Base-by-base conservation (phyloP, 2,888 invertebrate species). In the Allolobophora icterica region DNA sequence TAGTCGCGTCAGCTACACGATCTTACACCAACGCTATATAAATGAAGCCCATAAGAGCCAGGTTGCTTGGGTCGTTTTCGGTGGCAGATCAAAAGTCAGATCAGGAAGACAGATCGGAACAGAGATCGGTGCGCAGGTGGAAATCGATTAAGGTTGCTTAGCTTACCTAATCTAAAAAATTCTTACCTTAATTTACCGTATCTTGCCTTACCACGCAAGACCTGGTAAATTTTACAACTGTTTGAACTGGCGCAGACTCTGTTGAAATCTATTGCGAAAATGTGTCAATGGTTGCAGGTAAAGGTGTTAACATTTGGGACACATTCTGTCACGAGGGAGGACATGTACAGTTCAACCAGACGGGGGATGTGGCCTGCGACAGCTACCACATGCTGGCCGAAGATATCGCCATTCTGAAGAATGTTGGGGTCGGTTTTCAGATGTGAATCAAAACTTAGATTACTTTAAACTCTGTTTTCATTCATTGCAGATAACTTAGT, bases 251-350 rank as follows among this genome's bases (percentile, higher is more conserved):
- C 24, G 52, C 21, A 52, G 52, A 52, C 21, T 52, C 52, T n/a
- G 52, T 52, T 52, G 24, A 17, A 52, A 52, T 52, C 52, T 52
- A 52, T 24, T n/a, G 8, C 1, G 71, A 52, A 52, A 42, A 38
- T 38, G 45, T 21, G 4, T 0, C 15, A n/a, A 45, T 40, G 24
- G 19, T 90, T 89, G 8, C 90, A 94, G 95, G 95, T 6, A 94
- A 95, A 91, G 95, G 95, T 0, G 92, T 92, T 90, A 97, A 96
- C 94, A 96, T 97, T 38, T 97, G 97, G 97, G 97, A 97, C 94
- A 95, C 95, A 30, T 96, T 96, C 92, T 92, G 92, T 87, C 96
- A 94, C 0, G 97, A 97, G 93, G 93, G 95, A 84, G 92, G 92
- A 15, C 96, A 95, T 89, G 91, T 93, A 11, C 84, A 52, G 15